Evolutionary conservation across 1,140 invertebrate species (phyloP).

Genomic region (Cydia splendana): DNA sequence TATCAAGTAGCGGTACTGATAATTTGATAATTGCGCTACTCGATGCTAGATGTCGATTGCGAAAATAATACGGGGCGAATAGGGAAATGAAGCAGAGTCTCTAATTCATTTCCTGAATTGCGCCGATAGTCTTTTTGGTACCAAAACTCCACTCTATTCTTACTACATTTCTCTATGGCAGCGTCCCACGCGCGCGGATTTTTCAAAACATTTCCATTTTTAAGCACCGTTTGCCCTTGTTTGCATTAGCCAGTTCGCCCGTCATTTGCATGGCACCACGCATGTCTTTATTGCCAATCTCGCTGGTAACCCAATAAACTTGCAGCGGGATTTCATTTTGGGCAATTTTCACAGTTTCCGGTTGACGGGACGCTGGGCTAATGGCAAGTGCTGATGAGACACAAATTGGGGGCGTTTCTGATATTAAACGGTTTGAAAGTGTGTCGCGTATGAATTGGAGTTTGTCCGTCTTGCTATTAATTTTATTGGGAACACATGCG

Average conservation of each 20-base stretch:
- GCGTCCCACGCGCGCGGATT: neutral
- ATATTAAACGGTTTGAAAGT: slow-evolving; percentile 20
- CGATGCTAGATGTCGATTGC: too few relatives aligned
- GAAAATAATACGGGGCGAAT: too few relatives aligned
- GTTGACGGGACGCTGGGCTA: slow-evolving; percentile 12
- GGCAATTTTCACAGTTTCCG: slow-evolving; percentile 53
- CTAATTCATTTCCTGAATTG: too few relatives aligned
- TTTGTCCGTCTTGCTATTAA: neutral
- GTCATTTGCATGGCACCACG: slow-evolving; percentile 44
- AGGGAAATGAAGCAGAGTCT: too few relatives aligned
- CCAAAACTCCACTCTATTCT: too few relatives aligned
- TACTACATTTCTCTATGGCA: too few relatives aligned
- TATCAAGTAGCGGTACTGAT: too few relatives aligned
- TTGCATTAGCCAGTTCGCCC: slow-evolving; percentile 41
- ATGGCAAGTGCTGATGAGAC: slow-evolving; percentile 17
- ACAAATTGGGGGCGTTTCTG: slow-evolving; percentile 14
- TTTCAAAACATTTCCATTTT: slow-evolving; percentile 29
- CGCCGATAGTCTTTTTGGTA: too few relatives aligned
- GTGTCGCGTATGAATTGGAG: neutral
- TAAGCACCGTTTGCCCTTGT: slow-evolving; percentile 35
- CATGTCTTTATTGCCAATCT: slow-evolving; percentile 57
- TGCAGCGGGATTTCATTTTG: slow-evolving; percentile 57
- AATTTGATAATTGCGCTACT: too few relatives aligned
- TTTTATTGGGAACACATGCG: neutral
- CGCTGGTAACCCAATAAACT: slow-evolving; percentile 54